phyloP scores from a whole-genome alignment of 2,888 invertebrate genomes.

The Ichneumon xanthorius region DNA sequence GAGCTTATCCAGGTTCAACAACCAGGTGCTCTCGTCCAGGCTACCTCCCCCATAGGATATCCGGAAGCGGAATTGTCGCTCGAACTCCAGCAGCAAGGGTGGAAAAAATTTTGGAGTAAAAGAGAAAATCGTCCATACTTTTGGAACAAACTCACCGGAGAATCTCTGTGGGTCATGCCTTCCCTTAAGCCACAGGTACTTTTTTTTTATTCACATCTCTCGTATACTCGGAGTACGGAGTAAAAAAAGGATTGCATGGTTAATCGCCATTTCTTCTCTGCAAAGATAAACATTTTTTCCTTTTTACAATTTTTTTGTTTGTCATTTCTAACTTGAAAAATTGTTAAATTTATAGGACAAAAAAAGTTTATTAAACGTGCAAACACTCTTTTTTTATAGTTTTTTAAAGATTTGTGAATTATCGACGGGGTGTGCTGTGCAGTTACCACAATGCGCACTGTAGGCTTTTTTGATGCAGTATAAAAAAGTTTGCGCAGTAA shows the following conservation, averaged over 20 bases:
- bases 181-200: constrained; percentile 89
- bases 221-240: too few relatives aligned
- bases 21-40: constrained; percentile 78
- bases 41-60: constrained; percentile 78
- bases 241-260: neutral
- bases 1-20: constrained; percentile 84
- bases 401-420: neutral
- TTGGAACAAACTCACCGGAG: constrained; percentile 98
- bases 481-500: neutral
- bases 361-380: neutral
- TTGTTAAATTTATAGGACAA: neutral
- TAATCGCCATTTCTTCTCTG: neutral
- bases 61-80: constrained; percentile 87
- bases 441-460: constrained; percentile 85
- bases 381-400: neutral
- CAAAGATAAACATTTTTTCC: neutral
- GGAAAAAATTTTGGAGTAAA: constrained; percentile 99
- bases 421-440: constrained; percentile 63
- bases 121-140: constrained; percentile 97
- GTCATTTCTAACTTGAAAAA: neutral
- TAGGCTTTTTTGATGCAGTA: too few relatives aligned
- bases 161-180: constrained; percentile 99
- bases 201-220: neutral
- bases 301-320: neutral
- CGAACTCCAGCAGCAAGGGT: constrained; percentile 93